These are phyloP conservation scores for Synanthedon myopaeformis DNA, from an alignment of 2,888 invertebrate species.

Conservation along the genomic window DNA sequence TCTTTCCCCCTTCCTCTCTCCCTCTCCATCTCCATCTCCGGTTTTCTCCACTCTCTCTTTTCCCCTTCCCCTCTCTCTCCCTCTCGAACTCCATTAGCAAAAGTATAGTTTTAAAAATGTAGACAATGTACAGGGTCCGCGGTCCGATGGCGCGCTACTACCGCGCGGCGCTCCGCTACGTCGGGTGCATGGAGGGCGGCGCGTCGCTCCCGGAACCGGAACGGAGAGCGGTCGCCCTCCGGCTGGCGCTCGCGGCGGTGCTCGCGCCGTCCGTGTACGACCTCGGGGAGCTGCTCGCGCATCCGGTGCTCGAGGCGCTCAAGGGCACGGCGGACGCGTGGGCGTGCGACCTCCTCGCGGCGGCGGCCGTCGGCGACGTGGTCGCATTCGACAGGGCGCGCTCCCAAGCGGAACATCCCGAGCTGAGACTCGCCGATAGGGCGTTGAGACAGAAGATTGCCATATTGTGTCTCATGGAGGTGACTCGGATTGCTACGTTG, in stretches of 20 bases:
- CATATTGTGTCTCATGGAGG: slow-evolving; percentile 95
- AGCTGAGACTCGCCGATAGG: slow-evolving; percentile 83
- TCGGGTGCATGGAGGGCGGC: slow-evolving; percentile 61
- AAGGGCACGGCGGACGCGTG: slow-evolving; percentile 86
- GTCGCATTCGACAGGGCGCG: slow-evolving; percentile 68
- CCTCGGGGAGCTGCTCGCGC: slow-evolving; percentile 96
- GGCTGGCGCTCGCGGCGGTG: slow-evolving; percentile 93
- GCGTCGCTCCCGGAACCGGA: slow-evolving; percentile 27
- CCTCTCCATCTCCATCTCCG: too few relatives aligned
- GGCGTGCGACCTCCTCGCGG: slow-evolving; percentile 86
- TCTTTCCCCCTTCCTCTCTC: too few relatives aligned
- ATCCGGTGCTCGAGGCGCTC: slow-evolving; percentile 90
- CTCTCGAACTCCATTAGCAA: too few relatives aligned
- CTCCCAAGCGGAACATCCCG: slow-evolving; percentile 77
- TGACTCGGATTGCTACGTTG: slow-evolving; percentile 21
- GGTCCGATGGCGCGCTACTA: slow-evolving; percentile 97
- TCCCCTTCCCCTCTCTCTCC: too few relatives aligned
- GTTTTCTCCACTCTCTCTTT: too few relatives aligned
- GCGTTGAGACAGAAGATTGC: slow-evolving; percentile 93
- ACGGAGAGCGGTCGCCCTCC: slow-evolving; percentile 75
- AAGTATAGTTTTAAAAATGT: too few relatives aligned
- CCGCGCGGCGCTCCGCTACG: slow-evolving; percentile 88
- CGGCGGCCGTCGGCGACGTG: slow-evolving; percentile 86
- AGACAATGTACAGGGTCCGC: slow-evolving; percentile 74
- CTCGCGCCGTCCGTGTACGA: slow-evolving; percentile 97